Evolutionary conservation across 2,888 invertebrate species (phyloP).

Genomic region (Chironomus tentans): DNA sequence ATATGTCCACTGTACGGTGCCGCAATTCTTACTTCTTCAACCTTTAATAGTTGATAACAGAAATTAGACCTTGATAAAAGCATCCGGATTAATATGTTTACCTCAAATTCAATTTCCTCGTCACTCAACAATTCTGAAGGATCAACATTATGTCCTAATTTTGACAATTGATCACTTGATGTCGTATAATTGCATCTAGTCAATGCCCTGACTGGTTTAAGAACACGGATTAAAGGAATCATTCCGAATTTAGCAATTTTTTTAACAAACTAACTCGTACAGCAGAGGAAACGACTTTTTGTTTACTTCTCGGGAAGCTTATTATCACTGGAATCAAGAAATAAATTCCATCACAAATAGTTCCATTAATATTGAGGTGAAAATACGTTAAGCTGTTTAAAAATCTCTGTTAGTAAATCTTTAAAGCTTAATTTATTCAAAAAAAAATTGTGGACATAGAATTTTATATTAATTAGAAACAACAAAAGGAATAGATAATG

Average conservation of each 20-base stretch:
- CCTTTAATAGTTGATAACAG: conserved; percentile 32
- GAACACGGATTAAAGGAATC: not conserved
- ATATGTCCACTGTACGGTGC: conserved; percentile 57
- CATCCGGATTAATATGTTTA: not conserved
- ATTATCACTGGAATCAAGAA: not conserved
- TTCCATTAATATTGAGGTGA: not conserved
- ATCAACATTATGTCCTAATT: not conserved
- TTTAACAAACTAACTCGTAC: not conserved
- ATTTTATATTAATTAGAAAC: not conserved
- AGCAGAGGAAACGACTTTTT: not conserved
- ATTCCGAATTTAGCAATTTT: not conserved
- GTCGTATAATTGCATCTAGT: not conserved
- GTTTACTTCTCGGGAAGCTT: not conserved
- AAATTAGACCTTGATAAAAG: not conserved
- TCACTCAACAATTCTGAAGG: not conserved
- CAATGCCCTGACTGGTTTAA: not conserved
- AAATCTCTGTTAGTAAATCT: not conserved
- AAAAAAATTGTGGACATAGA: not conserved
- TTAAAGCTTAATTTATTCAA: not conserved
- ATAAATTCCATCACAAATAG: not conserved
- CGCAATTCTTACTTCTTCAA: conserved; percentile 57
- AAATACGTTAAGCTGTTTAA: not conserved
- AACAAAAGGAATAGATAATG: not conserved
- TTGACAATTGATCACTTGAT: not conserved
- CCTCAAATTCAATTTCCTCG: conserved; percentile 14